These are phyloP conservation scores for Brassicogethes aeneus DNA, from an alignment of 2,888 invertebrate genomes.

Conservation along the genomic window DNA sequence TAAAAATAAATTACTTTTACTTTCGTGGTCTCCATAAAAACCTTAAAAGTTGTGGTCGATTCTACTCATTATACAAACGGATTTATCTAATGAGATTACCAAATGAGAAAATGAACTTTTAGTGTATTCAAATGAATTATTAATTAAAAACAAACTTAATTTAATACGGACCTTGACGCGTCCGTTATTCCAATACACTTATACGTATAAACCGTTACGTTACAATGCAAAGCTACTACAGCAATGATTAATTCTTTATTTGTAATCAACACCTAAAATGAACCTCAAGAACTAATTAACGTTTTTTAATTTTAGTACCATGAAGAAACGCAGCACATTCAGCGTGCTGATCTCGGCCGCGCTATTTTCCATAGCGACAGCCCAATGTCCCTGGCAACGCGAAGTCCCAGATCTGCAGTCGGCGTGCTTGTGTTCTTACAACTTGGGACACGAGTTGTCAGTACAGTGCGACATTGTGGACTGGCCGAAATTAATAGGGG, in stretches of 20 bases:
- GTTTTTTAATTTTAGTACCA: too few species aligned
- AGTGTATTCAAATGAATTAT: too few species aligned
- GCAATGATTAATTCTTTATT: neutral
- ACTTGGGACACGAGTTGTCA: slow-evolving; percentile 74
- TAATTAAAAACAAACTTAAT: too few species aligned
- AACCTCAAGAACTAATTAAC: too few species aligned
- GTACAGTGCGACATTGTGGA: slow-evolving; percentile 88
- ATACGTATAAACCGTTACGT: neutral
- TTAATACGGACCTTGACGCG: neutral
- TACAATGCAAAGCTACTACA: neutral
- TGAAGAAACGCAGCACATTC: slow-evolving; percentile 29
- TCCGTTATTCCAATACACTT: neutral
- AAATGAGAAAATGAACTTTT: too few species aligned
- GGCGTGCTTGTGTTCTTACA: slow-evolving; percentile 82
- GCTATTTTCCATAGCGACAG: slow-evolving; percentile 34
- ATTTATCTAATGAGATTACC: too few species aligned
- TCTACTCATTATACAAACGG: too few species aligned
- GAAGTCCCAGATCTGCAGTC: slow-evolving; percentile 67
- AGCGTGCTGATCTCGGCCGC: slow-evolving; percentile 26
- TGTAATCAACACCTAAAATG: neutral
- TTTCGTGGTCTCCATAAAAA: too few species aligned
- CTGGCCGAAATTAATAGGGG: slow-evolving; percentile 62
- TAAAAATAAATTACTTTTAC: too few species aligned
- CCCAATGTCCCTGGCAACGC: slow-evolving; percentile 80
- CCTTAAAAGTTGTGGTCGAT: too few species aligned